Evolutionary conservation across 2,113 vertebrate genomes (phyloP).

Genomic region (Pedetes capensis): DNA sequence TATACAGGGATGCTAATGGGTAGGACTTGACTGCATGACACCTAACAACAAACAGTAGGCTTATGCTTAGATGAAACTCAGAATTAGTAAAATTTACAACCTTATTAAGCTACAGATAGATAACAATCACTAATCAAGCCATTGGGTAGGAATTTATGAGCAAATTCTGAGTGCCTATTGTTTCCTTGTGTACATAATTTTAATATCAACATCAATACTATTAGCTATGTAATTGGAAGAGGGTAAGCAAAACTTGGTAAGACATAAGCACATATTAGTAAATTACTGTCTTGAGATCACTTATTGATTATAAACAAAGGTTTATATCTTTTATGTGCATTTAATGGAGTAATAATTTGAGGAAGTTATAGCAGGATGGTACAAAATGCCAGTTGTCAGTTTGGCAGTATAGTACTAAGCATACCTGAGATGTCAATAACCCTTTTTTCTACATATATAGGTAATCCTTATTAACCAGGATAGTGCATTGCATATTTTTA

Average conservation of each 20-base stretch:
- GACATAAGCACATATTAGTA: not conserved
- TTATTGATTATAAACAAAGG: slow-evolving; percentile 35
- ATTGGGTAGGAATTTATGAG: not conserved
- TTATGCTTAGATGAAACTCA: not conserved
- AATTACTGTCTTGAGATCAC: slow-evolving; percentile 13
- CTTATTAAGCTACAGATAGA: not conserved
- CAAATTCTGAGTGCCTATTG: not conserved
- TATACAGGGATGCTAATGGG: too few species aligned
- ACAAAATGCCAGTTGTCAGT: not conserved
- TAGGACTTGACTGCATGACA: too few species aligned
- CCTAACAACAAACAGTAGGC: too few species aligned
- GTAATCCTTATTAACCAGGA: slow-evolving; percentile 21
- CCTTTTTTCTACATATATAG: not conserved
- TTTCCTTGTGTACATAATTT: not conserved
- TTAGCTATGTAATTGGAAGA: not conserved
- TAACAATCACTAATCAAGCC: not conserved
- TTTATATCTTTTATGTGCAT: not conserved
- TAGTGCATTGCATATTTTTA: slow-evolving; percentile 72
- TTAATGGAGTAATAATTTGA: slow-evolving; percentile 25
- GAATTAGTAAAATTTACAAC: not conserved
- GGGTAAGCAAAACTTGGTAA: not conserved
- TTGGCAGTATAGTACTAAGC: not conserved
- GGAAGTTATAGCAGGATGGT: not conserved
- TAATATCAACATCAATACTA: slow-evolving; percentile 5
- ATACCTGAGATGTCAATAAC: not conserved